phyloP scores from a whole-genome alignment of 2,113 vertebrate genomes.

The Sisor rabdophorus region DNA sequence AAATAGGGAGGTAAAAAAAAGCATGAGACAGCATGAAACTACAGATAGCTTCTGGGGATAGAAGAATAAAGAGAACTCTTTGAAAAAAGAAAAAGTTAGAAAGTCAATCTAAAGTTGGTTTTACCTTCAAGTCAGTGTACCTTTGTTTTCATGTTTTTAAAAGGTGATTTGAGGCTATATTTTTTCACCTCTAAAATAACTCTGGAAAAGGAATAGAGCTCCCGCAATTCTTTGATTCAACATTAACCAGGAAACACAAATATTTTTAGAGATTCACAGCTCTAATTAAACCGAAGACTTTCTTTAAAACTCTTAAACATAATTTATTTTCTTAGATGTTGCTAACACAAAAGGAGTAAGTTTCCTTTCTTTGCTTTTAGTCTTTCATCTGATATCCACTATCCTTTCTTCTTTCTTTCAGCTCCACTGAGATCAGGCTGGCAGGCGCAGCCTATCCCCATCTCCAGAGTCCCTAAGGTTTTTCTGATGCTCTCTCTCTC shows the following conservation, averaged over 20 bases:
- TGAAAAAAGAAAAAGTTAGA: neutral
- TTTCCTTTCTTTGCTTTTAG: constrained; percentile 33
- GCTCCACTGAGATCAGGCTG: constrained; percentile 44
- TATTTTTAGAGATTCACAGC: neutral
- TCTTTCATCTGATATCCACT: constrained; percentile 38
- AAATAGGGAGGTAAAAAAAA: constrained; percentile 24
- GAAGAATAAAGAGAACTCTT: constrained; percentile 46
- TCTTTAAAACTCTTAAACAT: constrained; percentile 3
- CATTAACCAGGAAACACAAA: neutral
- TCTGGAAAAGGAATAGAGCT: neutral
- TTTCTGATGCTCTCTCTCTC: constrained; percentile 35
- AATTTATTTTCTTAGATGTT: constrained; percentile 15
- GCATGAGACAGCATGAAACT: constrained; percentile 50
- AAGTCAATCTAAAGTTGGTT: neutral
- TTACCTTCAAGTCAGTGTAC: neutral
- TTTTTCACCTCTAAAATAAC: neutral
- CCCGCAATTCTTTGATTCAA: neutral
- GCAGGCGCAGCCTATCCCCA: constrained; percentile 40
- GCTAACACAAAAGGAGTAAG: neutral
- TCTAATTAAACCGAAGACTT: neutral
- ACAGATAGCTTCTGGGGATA: constrained; percentile 52
- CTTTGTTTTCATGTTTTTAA: neutral
- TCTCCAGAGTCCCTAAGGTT: constrained; percentile 47
- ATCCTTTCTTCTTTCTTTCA: constrained; percentile 42
- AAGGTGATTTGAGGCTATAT: neutral